These are phyloP conservation scores for Sminthurides aquaticus DNA, from an alignment of 2,888 invertebrate species.

Conservation along the genomic window DNA sequence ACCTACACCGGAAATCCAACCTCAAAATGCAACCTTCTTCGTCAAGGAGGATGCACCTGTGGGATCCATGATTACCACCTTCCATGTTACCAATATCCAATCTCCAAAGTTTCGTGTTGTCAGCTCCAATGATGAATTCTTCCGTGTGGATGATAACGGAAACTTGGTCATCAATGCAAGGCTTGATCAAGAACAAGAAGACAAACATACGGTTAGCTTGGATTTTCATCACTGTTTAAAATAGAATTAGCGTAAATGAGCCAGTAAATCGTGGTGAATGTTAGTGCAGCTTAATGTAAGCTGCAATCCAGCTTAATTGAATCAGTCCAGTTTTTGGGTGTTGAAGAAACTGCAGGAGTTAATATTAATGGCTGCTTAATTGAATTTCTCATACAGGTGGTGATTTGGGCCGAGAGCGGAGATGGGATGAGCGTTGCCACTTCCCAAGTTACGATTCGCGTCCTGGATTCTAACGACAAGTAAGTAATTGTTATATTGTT, in stretches of 20 bases:
- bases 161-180: constrained; percentile 40
- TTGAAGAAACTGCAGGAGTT: too few relatives aligned
- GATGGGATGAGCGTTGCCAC: constrained; percentile 42
- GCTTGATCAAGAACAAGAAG: constrained; percentile 42
- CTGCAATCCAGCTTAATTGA: too few relatives aligned
- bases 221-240: too few relatives aligned
- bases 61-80: constrained; percentile 47
- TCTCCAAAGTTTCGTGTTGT: constrained; percentile 49
- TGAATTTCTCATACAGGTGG: constrained; percentile 31
- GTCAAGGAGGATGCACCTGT: constrained; percentile 48
- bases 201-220: constrained; percentile 42
- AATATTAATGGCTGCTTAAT: too few relatives aligned
- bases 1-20: constrained; percentile 40
- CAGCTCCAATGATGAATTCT: constrained; percentile 45
- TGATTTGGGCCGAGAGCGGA: constrained; percentile 43
- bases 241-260: too few relatives aligned
- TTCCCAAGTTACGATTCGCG: constrained; percentile 42
- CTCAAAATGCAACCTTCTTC: constrained; percentile 42
- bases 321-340: too few relatives aligned
- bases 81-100: constrained; percentile 49
- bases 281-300: too few relatives aligned
- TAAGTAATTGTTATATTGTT: constrained; percentile 3
- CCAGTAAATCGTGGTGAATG: background rate
- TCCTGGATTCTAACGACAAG: constrained; percentile 26
- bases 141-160: constrained; percentile 41